Conservation (phyloP, 2,113 vertebrate species). For the Anolis carolinensis region DNA sequence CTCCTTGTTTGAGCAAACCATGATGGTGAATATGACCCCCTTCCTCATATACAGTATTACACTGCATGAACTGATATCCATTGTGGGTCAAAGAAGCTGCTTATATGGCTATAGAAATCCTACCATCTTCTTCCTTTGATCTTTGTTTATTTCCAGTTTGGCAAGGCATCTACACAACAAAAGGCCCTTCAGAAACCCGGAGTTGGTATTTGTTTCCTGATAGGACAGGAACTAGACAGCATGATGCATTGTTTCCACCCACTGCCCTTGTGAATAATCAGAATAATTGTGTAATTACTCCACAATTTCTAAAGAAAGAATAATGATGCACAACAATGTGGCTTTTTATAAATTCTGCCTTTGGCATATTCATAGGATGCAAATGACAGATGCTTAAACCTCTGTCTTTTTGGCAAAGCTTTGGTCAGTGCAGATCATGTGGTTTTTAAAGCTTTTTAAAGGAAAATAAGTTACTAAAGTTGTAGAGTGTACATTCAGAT, state of each 20-base stretch:
- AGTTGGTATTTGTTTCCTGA: neutral
- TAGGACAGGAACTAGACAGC: constrained; percentile 47
- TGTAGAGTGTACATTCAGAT: neutral
- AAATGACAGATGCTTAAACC: constrained; percentile 11
- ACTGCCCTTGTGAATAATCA: constrained; percentile 30
- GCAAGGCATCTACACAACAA: rapidly evolving
- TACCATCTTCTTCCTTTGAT: neutral
- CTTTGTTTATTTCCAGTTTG: rapidly evolving
- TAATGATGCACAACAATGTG: constrained; percentile 60
- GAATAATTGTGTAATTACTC: constrained; percentile 67
- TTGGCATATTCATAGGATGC: constrained; percentile 55
- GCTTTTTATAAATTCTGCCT: constrained; percentile 56
- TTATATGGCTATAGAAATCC: neutral
- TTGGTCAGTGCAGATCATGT: constrained; percentile 4
- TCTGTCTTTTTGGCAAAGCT: neutral
- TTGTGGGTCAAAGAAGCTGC: neutral
- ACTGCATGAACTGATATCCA: neutral
- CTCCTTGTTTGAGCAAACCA: neutral
- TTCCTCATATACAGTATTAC: neutral
- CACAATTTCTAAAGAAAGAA: constrained; percentile 49
- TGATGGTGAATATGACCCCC: neutral
- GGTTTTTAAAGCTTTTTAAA: neutral
- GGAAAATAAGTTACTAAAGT: rapidly evolving
- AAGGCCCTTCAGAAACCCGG: rapidly evolving
- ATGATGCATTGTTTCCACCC: constrained; percentile 45